Evolutionary conservation across 2,888 invertebrate species (phyloP).

Genomic region (Hyppa rectilinea): DNA sequence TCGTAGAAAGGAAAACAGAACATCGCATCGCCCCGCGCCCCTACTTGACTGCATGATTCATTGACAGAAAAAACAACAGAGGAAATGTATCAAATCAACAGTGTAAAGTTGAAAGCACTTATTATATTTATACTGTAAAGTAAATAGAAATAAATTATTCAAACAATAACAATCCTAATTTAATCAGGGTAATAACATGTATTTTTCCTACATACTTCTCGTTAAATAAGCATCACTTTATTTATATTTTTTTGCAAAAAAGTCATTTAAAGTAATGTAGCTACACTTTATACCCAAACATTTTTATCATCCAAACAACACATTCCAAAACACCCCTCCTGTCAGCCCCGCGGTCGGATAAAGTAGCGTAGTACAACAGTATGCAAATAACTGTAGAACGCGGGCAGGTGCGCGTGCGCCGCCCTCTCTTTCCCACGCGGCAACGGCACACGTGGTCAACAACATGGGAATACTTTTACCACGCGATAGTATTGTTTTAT

Average conservation of each 20-base stretch:
- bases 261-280: neutral
- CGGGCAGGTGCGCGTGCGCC: conserved; percentile 55
- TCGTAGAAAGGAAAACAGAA: conserved; percentile 12
- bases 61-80: neutral
- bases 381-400: conserved; percentile 54
- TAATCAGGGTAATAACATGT: neutral
- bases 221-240: neutral
- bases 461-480: conserved; percentile 37
- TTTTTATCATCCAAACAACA: neutral
- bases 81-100: neutral
- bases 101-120: too few relatives aligned
- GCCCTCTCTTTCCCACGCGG: conserved; percentile 58
- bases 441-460: conserved; percentile 38
- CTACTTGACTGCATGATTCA: neutral
- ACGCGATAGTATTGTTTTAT: conserved; percentile 28
- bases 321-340: neutral
- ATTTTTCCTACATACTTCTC: neutral
- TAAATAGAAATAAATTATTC: neutral
- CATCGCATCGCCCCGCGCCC: neutral
- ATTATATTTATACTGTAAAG: neutral
- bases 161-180: neutral
- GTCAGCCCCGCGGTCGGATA: neutral
- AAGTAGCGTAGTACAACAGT: neutral
- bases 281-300: neutral
- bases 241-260: neutral